A percentile compares a stretch with the other conserved stretches of the same genome.
phyloP scores from a whole-genome alignment of 2,113 vertebrate genomes.

The Plecturocebus donacophilus region DNA sequence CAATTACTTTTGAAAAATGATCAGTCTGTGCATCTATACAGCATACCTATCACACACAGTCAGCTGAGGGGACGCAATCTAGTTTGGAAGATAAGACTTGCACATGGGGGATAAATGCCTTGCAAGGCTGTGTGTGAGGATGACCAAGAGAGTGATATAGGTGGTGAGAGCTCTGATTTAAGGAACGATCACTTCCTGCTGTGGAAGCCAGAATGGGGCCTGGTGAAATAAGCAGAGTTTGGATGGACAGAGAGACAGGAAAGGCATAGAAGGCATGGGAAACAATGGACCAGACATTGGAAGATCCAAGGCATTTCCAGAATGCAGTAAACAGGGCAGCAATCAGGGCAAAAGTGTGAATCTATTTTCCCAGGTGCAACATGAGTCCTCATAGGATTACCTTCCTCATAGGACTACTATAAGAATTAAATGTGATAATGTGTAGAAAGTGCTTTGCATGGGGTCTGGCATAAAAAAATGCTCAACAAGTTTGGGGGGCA shows the following conservation, averaged over 20 bases:
- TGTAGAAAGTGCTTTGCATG: background rate
- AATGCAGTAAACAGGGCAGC: background rate
- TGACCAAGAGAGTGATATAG: background rate
- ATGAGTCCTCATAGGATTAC: too few species aligned
- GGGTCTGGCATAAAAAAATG: background rate
- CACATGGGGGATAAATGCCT: background rate
- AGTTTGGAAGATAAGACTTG: background rate
- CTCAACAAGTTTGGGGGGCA: background rate
- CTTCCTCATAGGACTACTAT: background rate
- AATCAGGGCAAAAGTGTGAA: background rate
- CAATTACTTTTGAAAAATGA: background rate
- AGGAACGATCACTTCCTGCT: slow-evolving; percentile 33
- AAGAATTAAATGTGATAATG: background rate
- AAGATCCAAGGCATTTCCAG: background rate
- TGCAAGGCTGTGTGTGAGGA: background rate
- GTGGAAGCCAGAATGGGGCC: background rate
- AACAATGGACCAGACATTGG: background rate
- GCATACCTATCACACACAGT: background rate
- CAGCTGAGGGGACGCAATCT: background rate
- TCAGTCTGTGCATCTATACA: background rate
- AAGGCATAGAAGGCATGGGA: background rate
- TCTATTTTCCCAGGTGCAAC: background rate
- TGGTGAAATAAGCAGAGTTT: background rate
- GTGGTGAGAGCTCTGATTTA: background rate
- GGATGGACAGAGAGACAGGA: background rate